Base-by-base conservation (phyloP, 2,797 vertebrate species). In the Sphenodon punctatus region DNA sequence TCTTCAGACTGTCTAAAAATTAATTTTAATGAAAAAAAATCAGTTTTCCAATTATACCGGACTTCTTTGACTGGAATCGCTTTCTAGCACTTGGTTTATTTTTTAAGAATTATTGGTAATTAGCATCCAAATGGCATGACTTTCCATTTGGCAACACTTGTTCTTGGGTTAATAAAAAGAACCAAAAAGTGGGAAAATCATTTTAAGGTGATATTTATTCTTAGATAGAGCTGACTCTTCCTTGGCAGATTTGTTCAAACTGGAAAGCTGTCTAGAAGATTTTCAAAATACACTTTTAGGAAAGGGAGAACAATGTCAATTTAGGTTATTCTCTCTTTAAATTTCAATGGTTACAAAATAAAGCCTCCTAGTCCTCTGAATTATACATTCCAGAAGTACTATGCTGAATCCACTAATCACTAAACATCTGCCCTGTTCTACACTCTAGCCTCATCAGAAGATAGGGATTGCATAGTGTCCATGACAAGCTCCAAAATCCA, bases 271-370 rank as follows among this genome's bases (percentile, higher is more conserved):
- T 86, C 86, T 41, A 82, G 66, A 89, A 83, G 60, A 89, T 72
- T 83, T 82, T 78, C 48, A 79, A 78, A 69, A 60, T 30, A 30
- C 45, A 30, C 14, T 82, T 89, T 87, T 69, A 82, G 72, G 49
- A 68, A 80, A 66, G 30, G 83, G 71, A 81, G 85, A 78, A 70
- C 4, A 82, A 61, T 22, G 81, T 89, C 84, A 91, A 84, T 88
- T 88, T 80, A 65, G 0, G 73, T 86, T 90, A 83, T 92, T 84
- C 46, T 72, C 59, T 84, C 58, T 91, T 89, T 86, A 86, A 72
- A 84, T 88, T 86, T 74, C n/a, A 71, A 22, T 13, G 38, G 79
- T 78, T 78, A 82, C 36, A 82, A 89, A 90, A 70, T n/a, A 86
- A 79, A 5, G 9, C 13, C n/a, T 59, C 42, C 65, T 53, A 82